phyloP scores from a whole-genome alignment of 2,888 invertebrate species.

The Callosobruchus maculatus region DNA sequence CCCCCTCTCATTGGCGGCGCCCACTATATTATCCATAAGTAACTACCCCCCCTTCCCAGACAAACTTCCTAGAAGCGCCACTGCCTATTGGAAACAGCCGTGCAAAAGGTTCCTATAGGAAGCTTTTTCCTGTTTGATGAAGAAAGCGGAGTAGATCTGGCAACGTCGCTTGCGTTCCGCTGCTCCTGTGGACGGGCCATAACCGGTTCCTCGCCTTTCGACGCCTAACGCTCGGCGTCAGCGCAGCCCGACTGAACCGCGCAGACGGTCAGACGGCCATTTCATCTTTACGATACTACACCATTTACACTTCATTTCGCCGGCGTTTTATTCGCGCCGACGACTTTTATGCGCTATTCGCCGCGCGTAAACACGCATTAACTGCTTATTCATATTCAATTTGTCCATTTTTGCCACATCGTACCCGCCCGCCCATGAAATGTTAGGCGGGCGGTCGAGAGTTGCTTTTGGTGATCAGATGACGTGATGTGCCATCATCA shows the following conservation, averaged over 20 bases:
- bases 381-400: neutral
- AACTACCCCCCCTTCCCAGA: too few species aligned
- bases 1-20: too few species aligned
- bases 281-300: constrained; percentile 43
- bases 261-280: constrained; percentile 33
- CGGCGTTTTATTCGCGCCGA: constrained; percentile 42
- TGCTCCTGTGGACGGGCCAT: neutral
- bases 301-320: constrained; percentile 48
- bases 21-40: too few species aligned
- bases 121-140: too few species aligned
- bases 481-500: too few species aligned
- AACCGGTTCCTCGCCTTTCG: neutral
- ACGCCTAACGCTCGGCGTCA: too few species aligned
- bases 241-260: too few species aligned
- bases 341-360: constrained; percentile 35
- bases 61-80: too few species aligned
- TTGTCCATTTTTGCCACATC: neutral
- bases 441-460: neutral
- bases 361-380: constrained; percentile 23
- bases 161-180: neutral
- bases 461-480: neutral
- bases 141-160: neutral
- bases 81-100: too few species aligned
- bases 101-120: too few species aligned
- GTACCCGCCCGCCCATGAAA: neutral